A percentile compares a stretch with the other conserved stretches of the same genome.
Conservation (phyloP, 2,797 vertebrate species). For the Poliocrania exsul region DNA sequence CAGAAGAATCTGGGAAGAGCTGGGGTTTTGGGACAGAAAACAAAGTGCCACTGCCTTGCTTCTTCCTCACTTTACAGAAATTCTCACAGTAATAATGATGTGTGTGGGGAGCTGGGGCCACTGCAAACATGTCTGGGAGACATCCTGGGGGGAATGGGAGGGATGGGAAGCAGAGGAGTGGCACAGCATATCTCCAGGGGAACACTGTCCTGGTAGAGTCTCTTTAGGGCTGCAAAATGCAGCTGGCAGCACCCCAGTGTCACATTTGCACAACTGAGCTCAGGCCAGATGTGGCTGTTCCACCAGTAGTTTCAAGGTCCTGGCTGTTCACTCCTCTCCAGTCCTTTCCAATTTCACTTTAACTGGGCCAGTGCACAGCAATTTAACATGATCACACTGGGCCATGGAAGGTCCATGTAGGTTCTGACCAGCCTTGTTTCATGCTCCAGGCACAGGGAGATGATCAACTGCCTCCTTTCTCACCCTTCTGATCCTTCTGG, state of each 20-base stretch:
- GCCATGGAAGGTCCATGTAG: not conserved
- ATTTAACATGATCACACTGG: not conserved
- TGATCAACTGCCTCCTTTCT: not conserved
- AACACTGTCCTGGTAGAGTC: not conserved
- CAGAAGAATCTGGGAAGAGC: not conserved
- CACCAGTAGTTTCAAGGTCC: accelerated
- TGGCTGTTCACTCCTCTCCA: not conserved
- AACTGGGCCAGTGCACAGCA: not conserved
- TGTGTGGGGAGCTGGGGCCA: not conserved
- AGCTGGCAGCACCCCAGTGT: not conserved
- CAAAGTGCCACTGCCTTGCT: not conserved
- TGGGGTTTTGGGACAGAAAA: not conserved
- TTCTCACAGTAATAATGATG: not conserved
- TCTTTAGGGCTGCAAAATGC: not conserved
- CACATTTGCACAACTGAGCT: accelerated
- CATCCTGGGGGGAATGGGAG: not conserved
- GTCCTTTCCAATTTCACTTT: not conserved
- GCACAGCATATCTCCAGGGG: not conserved
- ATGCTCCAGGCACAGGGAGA: not conserved
- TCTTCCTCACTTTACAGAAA: not conserved
- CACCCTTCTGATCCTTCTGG: not conserved
- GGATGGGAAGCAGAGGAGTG: not conserved
- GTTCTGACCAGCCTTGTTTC: not conserved
- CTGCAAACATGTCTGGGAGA: not conserved
- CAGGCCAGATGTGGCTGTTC: accelerated